Percentiles rank a stretch among this genome's conserved stretches.
These are phyloP conservation scores for Xestoiulus laeticollis DNA, from an alignment of 2,888 invertebrate species.

Conservation along the genomic window DNA sequence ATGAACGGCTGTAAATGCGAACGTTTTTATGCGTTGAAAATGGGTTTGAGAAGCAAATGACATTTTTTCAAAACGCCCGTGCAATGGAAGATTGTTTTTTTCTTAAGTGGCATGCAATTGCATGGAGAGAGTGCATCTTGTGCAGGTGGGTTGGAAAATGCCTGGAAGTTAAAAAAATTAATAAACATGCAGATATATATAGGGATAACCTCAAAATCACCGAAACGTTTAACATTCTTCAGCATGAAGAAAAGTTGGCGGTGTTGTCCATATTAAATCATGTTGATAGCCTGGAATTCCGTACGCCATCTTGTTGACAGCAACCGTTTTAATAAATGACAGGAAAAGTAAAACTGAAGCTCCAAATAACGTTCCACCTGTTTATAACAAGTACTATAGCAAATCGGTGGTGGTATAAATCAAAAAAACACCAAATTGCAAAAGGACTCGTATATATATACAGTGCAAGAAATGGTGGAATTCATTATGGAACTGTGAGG, in stretches of 20 bases:
- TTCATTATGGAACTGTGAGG: no score
- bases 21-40: background rate
- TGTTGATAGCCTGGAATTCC: slow-evolving; percentile 26
- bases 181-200: slow-evolving; percentile 26
- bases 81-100: background rate
- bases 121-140: background rate
- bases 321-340: slow-evolving; percentile 26
- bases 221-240: slow-evolving; percentile 9
- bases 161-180: slow-evolving; percentile 18
- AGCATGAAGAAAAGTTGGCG: background rate
- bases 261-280: slow-evolving; percentile 24
- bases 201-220: slow-evolving; percentile 26
- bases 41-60: background rate
- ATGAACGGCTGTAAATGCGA: background rate
- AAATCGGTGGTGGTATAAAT: slow-evolving; percentile 9
- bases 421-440: background rate
- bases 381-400: slow-evolving; percentile 9
- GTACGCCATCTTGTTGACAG: slow-evolving; percentile 10
- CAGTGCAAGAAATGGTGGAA: background rate
- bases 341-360: slow-evolving; percentile 18
- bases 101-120: background rate
- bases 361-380: slow-evolving; percentile 26
- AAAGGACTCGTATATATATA: background rate
- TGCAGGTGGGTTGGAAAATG: slow-evolving; percentile 19
- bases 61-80: background rate